These are phyloP conservation scores for Phortica magna DNA, from an alignment of 2,888 invertebrate species.

Conservation along the genomic window DNA sequence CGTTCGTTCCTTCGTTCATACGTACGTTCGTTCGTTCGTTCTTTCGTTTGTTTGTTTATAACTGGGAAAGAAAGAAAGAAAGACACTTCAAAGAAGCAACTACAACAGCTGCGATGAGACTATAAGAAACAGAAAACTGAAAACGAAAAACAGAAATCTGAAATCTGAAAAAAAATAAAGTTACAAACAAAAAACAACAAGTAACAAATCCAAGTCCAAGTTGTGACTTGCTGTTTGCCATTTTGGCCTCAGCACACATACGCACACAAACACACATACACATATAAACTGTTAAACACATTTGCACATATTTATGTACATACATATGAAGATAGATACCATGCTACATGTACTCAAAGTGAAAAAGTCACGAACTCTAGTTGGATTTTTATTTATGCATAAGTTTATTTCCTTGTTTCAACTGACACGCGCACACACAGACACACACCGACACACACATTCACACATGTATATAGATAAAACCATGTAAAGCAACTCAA, in stretches of 20 bases:
- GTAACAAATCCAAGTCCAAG: conserved; percentile 9
- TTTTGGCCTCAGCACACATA: conserved; percentile 15
- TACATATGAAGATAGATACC: background rate
- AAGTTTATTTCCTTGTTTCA: conserved; percentile 33
- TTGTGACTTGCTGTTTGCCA: conserved; percentile 19
- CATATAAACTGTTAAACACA: background rate
- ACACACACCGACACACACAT: conserved; percentile 13
- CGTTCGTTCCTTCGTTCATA: conserved; percentile 7
- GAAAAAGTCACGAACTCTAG: conserved; percentile 32
- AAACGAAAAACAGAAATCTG: no score
- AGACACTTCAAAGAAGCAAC: background rate
- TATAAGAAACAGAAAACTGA: no score
- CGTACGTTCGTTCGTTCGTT: conserved; percentile 3
- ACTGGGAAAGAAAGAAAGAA: background rate
- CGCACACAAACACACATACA: background rate
- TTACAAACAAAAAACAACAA: conserved; percentile 7
- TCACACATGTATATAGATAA: background rate
- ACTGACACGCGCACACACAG: background rate
- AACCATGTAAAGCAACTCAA: background rate
- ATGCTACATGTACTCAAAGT: background rate
- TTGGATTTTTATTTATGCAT: conserved; percentile 35
- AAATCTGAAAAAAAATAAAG: background rate
- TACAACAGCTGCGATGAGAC: conserved; percentile 1
- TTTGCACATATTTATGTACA: background rate
- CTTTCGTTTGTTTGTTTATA: background rate